phyloP scores from a whole-genome alignment of 2,888 invertebrate genomes.

The Platypus cylindrus region DNA sequence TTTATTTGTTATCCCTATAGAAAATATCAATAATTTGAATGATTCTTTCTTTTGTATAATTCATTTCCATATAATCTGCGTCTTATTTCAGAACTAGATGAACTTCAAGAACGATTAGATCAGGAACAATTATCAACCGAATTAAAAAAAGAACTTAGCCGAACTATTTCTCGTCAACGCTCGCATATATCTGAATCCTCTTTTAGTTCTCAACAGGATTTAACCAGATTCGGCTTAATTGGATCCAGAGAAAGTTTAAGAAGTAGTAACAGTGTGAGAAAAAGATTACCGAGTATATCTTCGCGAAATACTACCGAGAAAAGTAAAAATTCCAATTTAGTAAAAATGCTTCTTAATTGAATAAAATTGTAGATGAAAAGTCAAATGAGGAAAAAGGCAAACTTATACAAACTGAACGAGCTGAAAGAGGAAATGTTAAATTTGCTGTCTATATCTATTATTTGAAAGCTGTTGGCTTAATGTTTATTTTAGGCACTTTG shows the following conservation, averaged over 20 bases:
- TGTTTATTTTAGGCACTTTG: slow-evolving; percentile 55
- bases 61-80: too few species aligned
- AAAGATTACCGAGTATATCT: slow-evolving; percentile 6
- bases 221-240: slow-evolving; percentile 5
- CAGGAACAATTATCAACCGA: slow-evolving; percentile 46
- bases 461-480: slow-evolving; percentile 63
- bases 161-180: slow-evolving; percentile 46
- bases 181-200: slow-evolving; percentile 13
- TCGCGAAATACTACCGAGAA: slow-evolving; percentile 22
- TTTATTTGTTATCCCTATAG: too few species aligned
- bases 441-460: slow-evolving; percentile 75
- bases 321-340: not conserved
- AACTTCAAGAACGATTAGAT: slow-evolving; percentile 59
- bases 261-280: slow-evolving; percentile 7
- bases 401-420: slow-evolving; percentile 38
- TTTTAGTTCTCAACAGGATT: slow-evolving; percentile 6
- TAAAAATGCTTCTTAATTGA: not conserved
- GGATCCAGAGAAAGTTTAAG: slow-evolving; percentile 43
- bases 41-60: too few species aligned
- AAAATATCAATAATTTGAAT: not conserved
- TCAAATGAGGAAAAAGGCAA: slow-evolving; percentile 19
- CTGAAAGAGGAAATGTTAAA: slow-evolving; percentile 43
- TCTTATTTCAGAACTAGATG: slow-evolving; percentile 38
- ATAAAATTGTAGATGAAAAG: too few species aligned
- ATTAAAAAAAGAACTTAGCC: slow-evolving; percentile 37